Evolutionary conservation across 1,140 invertebrate species (phyloP).

Genomic region (Neelides sp.): DNA sequence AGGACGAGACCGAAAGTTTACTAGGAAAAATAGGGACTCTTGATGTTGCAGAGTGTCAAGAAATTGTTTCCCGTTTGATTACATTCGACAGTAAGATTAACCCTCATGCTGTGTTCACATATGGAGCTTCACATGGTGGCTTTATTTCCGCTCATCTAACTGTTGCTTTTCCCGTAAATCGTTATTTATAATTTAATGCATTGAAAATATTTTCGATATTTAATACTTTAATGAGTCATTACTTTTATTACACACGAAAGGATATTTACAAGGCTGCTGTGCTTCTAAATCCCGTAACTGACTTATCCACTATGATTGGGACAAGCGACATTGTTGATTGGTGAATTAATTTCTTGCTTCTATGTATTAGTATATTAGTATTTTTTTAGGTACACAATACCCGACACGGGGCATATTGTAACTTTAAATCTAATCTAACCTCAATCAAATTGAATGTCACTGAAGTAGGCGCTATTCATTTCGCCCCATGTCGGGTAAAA

Average conservation of each 20-base stretch:
- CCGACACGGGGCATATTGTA: too few relatives aligned
- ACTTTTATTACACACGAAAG: constrained; percentile 35
- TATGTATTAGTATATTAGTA: too few relatives aligned
- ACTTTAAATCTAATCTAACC: too few relatives aligned
- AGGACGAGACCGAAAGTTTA: constrained; percentile 56
- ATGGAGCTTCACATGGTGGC: constrained; percentile 81
- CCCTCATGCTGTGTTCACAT: constrained; percentile 42
- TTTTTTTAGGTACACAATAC: too few relatives aligned
- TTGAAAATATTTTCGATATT: neutral
- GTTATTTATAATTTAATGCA: too few relatives aligned
- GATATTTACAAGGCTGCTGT: constrained; percentile 55
- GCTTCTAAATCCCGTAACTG: constrained; percentile 65
- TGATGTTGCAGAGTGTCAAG: constrained; percentile 70
- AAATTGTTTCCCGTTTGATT: constrained; percentile 45
- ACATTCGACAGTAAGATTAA: constrained; percentile 44
- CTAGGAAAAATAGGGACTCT: constrained; percentile 57
- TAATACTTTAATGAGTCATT: too few relatives aligned
- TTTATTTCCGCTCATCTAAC: constrained; percentile 71
- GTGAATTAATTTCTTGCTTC: constrained; percentile 40
- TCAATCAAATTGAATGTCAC: too few relatives aligned
- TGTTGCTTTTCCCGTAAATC: constrained; percentile 70
- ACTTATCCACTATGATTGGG: constrained; percentile 52
- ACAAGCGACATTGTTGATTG: constrained; percentile 76
- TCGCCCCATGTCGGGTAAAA: too few relatives aligned
- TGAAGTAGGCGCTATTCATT: too few relatives aligned